Conservation (phyloP, 2,113 vertebrate species). For the Scopus umbretta region DNA sequence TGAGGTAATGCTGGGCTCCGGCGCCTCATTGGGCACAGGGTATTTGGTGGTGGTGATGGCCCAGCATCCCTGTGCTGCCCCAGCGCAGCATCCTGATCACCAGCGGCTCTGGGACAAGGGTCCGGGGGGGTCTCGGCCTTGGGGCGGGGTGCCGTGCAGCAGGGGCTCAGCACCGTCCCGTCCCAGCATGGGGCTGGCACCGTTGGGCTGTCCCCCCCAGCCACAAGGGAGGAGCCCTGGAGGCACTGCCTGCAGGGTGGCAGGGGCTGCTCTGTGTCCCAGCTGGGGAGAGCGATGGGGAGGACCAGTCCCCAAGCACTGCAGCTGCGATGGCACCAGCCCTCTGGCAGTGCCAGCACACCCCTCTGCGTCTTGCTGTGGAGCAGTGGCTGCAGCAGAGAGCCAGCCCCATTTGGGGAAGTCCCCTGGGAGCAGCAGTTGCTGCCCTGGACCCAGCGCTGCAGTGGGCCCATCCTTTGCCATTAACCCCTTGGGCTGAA, state of each 20-base stretch:
- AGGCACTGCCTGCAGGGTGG: neutral
- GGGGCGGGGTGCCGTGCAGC: neutral
- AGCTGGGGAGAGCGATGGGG: neutral
- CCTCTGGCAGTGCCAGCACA: no score
- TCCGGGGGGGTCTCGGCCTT: no score
- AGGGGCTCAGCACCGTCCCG: neutral
- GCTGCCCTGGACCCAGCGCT: neutral
- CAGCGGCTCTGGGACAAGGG: neutral
- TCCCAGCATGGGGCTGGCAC: neutral
- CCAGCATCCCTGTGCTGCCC: neutral
- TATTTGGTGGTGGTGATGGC: neutral
- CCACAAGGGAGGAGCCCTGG: neutral
- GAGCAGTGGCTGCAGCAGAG: neutral
- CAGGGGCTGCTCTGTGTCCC: neutral
- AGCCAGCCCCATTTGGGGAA: neutral
- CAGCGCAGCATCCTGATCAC: neutral
- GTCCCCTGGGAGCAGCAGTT: neutral
- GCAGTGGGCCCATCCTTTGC: neutral
- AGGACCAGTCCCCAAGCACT: neutral
- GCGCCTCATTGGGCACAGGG: neutral
- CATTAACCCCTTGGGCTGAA: neutral
- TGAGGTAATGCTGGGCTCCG: slow-evolving; percentile 30
- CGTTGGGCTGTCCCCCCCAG: neutral
- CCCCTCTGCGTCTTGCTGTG: accelerated
- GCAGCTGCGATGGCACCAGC: neutral